A percentile compares a stretch with the other conserved stretches of the same genome.
Evolutionary conservation across 2,797 vertebrate genomes (phyloP).

Genomic region (Rhynchotus rufescens): DNA sequence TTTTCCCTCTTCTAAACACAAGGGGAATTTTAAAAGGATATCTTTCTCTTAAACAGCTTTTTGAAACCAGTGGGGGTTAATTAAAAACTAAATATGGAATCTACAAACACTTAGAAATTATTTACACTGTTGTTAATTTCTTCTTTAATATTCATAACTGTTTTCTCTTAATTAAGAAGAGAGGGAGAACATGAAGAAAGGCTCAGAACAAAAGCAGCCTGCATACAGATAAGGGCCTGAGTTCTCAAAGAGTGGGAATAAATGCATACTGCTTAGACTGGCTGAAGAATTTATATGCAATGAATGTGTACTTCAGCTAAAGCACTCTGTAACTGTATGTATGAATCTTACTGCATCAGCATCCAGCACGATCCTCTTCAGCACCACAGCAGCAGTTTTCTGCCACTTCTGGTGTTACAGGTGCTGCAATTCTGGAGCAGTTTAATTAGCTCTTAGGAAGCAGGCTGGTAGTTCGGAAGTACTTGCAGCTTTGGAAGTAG

Average conservation of each 20-base stretch:
- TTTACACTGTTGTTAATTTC: slow-evolving; percentile 82
- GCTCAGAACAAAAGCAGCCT: slow-evolving; percentile 58
- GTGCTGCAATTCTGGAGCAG: neutral
- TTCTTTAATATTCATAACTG: slow-evolving; percentile 82
- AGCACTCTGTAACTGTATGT: neutral
- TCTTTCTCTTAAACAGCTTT: slow-evolving; percentile 45
- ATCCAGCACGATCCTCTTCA: neutral
- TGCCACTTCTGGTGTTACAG: neutral
- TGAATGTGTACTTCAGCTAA: neutral
- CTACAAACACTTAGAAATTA: slow-evolving; percentile 79
- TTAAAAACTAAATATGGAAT: slow-evolving; percentile 78
- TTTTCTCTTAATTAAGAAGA: slow-evolving; percentile 82
- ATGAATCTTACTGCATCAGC: neutral
- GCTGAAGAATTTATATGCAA: slow-evolving; percentile 43
- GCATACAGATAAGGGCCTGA: slow-evolving; percentile 70
- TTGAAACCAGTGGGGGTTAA: slow-evolving; percentile 76
- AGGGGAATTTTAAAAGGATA: slow-evolving; percentile 40
- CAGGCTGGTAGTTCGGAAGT: neutral
- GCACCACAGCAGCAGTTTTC: neutral
- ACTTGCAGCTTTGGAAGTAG: neutral
- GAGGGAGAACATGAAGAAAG: slow-evolving; percentile 74
- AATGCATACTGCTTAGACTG: neutral
- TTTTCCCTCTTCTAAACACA: neutral
- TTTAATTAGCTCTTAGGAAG: slow-evolving; percentile 2
- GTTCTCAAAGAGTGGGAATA: slow-evolving; percentile 49